Conservation (phyloP, 2,113 vertebrate species). For the Pomatostomus ruficeps region DNA sequence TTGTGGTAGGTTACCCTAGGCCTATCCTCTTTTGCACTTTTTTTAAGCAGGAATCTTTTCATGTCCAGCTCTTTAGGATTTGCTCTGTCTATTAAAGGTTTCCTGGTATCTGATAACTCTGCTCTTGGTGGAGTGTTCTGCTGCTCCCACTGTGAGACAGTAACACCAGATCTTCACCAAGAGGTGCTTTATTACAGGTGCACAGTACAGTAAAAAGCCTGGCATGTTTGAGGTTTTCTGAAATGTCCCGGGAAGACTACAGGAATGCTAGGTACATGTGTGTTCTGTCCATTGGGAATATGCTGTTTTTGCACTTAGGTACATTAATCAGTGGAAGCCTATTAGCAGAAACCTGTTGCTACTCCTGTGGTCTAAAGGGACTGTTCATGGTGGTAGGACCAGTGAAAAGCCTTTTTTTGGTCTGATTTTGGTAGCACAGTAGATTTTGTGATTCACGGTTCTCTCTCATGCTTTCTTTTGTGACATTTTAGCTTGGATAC, state of each 20-base stretch:
- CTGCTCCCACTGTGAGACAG: not conserved
- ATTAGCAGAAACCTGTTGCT: not conserved
- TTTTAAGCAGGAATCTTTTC: not conserved
- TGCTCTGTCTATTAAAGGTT: not conserved
- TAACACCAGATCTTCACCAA: not conserved
- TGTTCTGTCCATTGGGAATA: fast-evolving
- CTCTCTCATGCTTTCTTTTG: not conserved
- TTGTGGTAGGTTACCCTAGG: not conserved
- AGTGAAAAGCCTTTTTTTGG: not conserved
- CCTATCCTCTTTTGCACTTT: not conserved
- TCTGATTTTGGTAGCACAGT: not conserved
- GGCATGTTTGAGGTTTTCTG: not conserved
- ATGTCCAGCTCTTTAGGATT: not conserved
- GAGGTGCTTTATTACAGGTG: not conserved
- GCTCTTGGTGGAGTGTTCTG: not conserved
- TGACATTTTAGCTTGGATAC: not conserved
- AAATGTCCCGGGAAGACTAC: not conserved
- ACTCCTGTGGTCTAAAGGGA: not conserved
- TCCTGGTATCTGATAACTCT: not conserved
- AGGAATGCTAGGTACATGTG: not conserved
- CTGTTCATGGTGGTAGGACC: not conserved
- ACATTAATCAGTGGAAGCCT: not conserved
- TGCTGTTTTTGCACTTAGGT: not conserved
- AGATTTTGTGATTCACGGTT: not conserved
- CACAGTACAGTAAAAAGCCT: not conserved